These are phyloP conservation scores for Trialeurodes vaporariorum DNA, from an alignment of 1,140 invertebrate species.

Conservation along the genomic window DNA sequence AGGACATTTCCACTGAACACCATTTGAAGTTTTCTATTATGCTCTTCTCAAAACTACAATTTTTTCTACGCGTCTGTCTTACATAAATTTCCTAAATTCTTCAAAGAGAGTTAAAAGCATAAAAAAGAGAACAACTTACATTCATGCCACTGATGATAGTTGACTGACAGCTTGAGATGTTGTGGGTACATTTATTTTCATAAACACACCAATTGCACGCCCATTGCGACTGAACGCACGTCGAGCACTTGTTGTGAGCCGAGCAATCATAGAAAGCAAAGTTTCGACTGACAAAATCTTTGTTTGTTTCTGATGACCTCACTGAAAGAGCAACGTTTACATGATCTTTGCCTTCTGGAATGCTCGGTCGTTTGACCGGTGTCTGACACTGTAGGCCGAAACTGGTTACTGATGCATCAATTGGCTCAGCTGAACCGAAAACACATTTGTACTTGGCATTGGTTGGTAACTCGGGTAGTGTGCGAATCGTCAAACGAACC, in stretches of 20 bases:
- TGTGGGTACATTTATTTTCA: conserved; percentile 86
- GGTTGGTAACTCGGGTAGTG: conserved; percentile 72
- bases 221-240: conserved; percentile 80
- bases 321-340: conserved; percentile 85
- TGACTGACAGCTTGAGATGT: conserved; percentile 64
- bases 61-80: no score
- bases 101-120: no score
- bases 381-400: conserved; percentile 75
- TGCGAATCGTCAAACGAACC: conserved; percentile 76
- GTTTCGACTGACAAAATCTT: conserved; percentile 85
- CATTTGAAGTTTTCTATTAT: no score
- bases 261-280: conserved; percentile 93
- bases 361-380: conserved; percentile 64
- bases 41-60: no score
- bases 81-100: no score
- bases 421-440: conserved; percentile 71
- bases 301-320: conserved; percentile 83
- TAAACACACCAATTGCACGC: conserved; percentile 93
- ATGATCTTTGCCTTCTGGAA: conserved; percentile 72
- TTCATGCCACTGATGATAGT: conserved; percentile 68
- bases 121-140: no score
- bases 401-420: conserved; percentile 68
- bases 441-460: conserved; percentile 91
- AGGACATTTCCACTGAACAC: no score
- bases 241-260: conserved; percentile 69